Evolutionary conservation across 1,140 invertebrate genomes (phyloP).

Genomic region (Anoplolepis gracilipes): DNA sequence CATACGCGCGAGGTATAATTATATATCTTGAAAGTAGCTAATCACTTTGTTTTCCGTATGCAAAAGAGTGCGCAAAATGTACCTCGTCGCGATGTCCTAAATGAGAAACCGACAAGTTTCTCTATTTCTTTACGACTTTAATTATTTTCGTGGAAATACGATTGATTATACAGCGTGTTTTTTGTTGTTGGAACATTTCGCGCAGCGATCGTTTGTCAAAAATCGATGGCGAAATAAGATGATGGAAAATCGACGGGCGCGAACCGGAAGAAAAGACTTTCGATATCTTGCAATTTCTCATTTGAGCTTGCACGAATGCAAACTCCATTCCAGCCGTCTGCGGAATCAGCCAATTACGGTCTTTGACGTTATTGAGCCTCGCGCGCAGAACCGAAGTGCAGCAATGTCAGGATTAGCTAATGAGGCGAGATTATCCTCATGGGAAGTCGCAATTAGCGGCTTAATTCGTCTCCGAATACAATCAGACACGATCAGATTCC

Average conservation of each 20-base stretch:
- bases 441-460: slow-evolving; percentile 77
- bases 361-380: slow-evolving; percentile 80
- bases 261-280: not conserved
- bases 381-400: slow-evolving; percentile 71
- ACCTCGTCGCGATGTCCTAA: slow-evolving; percentile 39
- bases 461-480: slow-evolving; percentile 55
- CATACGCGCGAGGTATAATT: slow-evolving; percentile 32
- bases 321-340: slow-evolving; percentile 75
- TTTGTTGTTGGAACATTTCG: not conserved
- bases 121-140: not conserved
- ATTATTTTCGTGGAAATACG: not conserved
- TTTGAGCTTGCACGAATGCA: slow-evolving; percentile 59
- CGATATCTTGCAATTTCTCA: slow-evolving; percentile 35
- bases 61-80: slow-evolving; percentile 40
- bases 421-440: slow-evolving; percentile 79
- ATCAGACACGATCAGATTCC: slow-evolving; percentile 37
- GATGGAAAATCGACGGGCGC: not conserved
- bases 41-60: slow-evolving; percentile 54
- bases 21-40: slow-evolving; percentile 51
- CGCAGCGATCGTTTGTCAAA: not conserved
- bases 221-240: slow-evolving; percentile 6
- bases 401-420: slow-evolving; percentile 74
- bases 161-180: not conserved
- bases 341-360: slow-evolving; percentile 79
- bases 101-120: not conserved